Conservation (phyloP, 2,888 invertebrate species). For the Lithophane ornitopus region DNA sequence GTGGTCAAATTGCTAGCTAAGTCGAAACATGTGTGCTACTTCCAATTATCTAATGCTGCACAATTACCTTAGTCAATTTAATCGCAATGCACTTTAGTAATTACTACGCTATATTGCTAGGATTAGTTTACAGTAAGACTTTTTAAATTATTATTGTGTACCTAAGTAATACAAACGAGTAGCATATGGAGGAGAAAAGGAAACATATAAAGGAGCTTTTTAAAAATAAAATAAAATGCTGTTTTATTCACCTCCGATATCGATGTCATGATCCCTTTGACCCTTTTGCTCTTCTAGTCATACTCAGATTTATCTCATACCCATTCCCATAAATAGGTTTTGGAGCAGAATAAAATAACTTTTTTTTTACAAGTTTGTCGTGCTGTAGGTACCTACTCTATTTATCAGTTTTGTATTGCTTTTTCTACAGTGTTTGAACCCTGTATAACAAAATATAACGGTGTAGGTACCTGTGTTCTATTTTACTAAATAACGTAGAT, state of each 20-base stretch:
- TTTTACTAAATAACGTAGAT: too few relatives aligned
- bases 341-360: not conserved
- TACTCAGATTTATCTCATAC: not conserved
- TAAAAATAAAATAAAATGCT: not conserved
- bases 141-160: not conserved
- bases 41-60: slow-evolving; percentile 22
- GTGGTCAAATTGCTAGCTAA: slow-evolving; percentile 2
- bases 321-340: too few relatives aligned
- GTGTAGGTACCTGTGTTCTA: too few relatives aligned
- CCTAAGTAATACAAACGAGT: not conserved
- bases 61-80: slow-evolving; percentile 7
- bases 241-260: not conserved
- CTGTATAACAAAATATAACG: too few relatives aligned
- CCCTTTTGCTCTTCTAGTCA: not conserved
- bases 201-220: not conserved
- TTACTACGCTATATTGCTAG: not conserved
- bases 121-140: not conserved
- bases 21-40: not conserved
- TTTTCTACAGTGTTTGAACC: not conserved
- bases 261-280: not conserved
- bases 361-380: not conserved
- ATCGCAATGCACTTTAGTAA: slow-evolving; percentile 9
- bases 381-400: too few relatives aligned
- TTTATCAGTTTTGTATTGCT: not conserved
- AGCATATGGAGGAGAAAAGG: not conserved